Evolutionary conservation across 2,797 vertebrate genomes (phyloP).

Genomic region (Phalanger gymnotis): DNA sequence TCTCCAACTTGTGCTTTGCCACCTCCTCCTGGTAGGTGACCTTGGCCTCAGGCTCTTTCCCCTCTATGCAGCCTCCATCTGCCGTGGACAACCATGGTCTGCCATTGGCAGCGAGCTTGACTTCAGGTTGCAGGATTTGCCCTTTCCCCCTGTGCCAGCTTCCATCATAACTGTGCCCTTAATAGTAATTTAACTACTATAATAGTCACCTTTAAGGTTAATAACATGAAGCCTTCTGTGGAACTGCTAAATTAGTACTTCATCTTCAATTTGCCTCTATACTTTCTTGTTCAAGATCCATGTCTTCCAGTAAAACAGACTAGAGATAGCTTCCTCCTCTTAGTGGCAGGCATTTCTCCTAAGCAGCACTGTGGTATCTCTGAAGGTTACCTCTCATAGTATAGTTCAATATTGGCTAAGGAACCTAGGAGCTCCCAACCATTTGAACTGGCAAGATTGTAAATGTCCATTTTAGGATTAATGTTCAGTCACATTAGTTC

Average conservation of each 20-base stretch:
- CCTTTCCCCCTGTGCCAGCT: too few relatives aligned
- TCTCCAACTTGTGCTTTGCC: slow-evolving; percentile 84
- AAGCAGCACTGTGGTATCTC: background rate
- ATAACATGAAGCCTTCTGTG: background rate
- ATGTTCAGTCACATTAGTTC: background rate
- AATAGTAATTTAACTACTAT: too few relatives aligned
- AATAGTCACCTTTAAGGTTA: background rate
- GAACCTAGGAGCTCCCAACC: background rate
- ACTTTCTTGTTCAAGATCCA: background rate
- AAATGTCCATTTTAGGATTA: background rate
- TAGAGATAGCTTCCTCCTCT: background rate
- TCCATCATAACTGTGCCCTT: too few relatives aligned
- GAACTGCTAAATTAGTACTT: background rate
- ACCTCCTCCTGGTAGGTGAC: slow-evolving; percentile 87
- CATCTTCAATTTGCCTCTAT: background rate
- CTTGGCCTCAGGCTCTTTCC: too few relatives aligned
- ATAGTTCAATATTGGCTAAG: too few relatives aligned
- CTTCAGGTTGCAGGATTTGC: background rate
- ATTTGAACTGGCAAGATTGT: background rate
- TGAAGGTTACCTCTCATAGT: background rate
- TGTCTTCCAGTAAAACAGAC: background rate
- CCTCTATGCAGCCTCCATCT: too few relatives aligned
- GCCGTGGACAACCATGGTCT: too few relatives aligned
- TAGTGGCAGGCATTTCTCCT: background rate
- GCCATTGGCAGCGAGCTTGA: background rate